Evolutionary conservation across 2,888 invertebrate species (phyloP), one percentile per base, ranked within the genome.

Genomic region (Cloeon dipterum): DNA sequence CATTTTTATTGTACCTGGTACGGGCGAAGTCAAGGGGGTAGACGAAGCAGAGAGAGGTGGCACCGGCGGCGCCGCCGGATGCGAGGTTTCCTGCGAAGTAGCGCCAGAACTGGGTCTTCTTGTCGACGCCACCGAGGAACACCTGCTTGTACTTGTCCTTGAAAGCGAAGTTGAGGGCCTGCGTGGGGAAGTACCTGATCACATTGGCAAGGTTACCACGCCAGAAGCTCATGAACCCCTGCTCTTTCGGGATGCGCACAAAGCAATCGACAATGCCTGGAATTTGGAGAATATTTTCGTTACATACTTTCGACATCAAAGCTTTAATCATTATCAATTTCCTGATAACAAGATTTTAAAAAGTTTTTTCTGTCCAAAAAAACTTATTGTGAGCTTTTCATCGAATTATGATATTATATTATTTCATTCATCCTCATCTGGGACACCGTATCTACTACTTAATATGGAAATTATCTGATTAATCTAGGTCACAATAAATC

Each of bases 11-110:
- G n/a, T 42, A 70, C 69, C 89, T 81, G 46, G 89, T 91, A 68
- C 89, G 74, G 49, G 88, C 89, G 64, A 85, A 89, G 62, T 91
- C 89, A 46, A 91, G 71, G 18, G 89, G 89, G 63, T 91, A 91
- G 48, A 91, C 89, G 61, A 91, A 88, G 62, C 86, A 77, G 34
- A 91, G 70, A 20, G 89, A 88, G 35, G 88, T 83, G 43, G 89
- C 89, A 49, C 91, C 89, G 50, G 89, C 89, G 47, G 85, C 86
- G 59, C 89, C 91, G 50, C 89, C 89, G 19, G 88, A 79, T 20
- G 83, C 86, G 54, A 91, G 66, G 58, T 89, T 91, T 40, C 83
- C 88, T 40, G 71, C 61, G 52, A 89, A 85, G 52, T 81, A 81
- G 49, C 70, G 69, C 79, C 81, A 79, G 64, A 88, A 89, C 50